Evolutionary conservation across 2,888 invertebrate genomes (phyloP).

Genomic region (Apodemia mormo): DNA sequence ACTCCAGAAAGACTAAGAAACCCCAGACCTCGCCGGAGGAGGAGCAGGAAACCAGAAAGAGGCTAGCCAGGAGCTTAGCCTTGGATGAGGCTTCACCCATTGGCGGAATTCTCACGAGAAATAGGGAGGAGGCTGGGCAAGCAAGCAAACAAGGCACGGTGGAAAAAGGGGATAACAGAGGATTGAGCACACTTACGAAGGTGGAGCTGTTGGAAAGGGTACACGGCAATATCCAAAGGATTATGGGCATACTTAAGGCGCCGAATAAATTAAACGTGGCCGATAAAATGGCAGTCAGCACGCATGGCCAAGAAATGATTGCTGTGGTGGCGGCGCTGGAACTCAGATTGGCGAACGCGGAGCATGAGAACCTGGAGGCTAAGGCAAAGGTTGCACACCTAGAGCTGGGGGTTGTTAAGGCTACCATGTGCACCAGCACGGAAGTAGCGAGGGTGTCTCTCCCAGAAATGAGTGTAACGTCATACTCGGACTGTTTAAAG

Average conservation of each 20-base stretch:
- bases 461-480: too few species aligned
- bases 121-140: too few species aligned
- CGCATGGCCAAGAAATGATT: background rate
- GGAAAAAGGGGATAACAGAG: too few species aligned
- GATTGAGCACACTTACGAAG: background rate
- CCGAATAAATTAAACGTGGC: background rate
- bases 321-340: background rate
- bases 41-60: too few species aligned
- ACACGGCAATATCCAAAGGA: background rate
- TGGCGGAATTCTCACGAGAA: too few species aligned
- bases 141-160: too few species aligned
- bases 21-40: too few species aligned
- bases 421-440: background rate
- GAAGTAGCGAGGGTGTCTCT: too few species aligned
- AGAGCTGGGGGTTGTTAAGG: background rate
- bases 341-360: background rate
- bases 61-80: too few species aligned
- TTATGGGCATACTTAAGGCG: background rate
- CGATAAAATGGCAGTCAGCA: background rate
- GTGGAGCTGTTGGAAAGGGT: background rate
- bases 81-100: too few species aligned
- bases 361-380: background rate
- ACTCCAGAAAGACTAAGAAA: too few species aligned
- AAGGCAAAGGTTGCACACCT: background rate
- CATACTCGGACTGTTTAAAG: too few species aligned